A percentile compares a stretch with the other conserved stretches of the same genome.
These are phyloP conservation scores for Xiphophorus maculatus DNA, from an alignment of 2,113 vertebrate genomes.

Conservation along the genomic window DNA sequence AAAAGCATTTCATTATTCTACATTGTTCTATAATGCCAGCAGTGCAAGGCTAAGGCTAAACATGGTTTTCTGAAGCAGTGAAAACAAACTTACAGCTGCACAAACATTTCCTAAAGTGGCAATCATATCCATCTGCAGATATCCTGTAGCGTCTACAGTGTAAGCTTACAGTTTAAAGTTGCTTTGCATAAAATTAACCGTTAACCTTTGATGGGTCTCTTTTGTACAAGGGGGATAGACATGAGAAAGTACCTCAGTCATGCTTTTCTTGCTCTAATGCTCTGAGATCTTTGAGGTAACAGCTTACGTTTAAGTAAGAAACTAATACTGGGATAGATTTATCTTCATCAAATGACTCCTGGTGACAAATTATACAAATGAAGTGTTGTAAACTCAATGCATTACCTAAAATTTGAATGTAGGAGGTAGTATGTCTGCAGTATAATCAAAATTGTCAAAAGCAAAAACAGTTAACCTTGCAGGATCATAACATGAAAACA, in stretches of 20 bases:
- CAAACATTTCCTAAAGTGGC: neutral
- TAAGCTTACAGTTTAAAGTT: neutral
- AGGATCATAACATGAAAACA: neutral
- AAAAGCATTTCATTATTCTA: neutral
- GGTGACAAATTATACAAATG: neutral
- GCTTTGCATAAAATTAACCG: conserved; percentile 57
- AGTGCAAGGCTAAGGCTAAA: neutral
- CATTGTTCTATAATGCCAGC: neutral
- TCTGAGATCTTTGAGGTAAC: conserved; percentile 19
- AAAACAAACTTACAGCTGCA: neutral
- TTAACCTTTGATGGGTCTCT: conserved; percentile 20
- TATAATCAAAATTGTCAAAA: neutral
- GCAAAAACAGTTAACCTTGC: neutral
- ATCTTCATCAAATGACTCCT: neutral
- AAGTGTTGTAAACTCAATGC: neutral
- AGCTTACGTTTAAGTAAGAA: conserved; percentile 2
- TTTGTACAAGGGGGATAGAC: neutral
- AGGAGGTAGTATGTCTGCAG: conserved; percentile 7
- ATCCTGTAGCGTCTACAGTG: neutral
- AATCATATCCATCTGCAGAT: neutral
- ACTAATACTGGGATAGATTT: conserved; percentile 22
- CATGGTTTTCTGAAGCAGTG: neutral
- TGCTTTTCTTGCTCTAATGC: neutral
- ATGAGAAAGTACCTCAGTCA: conserved; percentile 13
- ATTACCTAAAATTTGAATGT: neutral